Base-by-base conservation (phyloP, 1,140 invertebrate genomes). In the Paramacrobiotus metropolitanus region DNA sequence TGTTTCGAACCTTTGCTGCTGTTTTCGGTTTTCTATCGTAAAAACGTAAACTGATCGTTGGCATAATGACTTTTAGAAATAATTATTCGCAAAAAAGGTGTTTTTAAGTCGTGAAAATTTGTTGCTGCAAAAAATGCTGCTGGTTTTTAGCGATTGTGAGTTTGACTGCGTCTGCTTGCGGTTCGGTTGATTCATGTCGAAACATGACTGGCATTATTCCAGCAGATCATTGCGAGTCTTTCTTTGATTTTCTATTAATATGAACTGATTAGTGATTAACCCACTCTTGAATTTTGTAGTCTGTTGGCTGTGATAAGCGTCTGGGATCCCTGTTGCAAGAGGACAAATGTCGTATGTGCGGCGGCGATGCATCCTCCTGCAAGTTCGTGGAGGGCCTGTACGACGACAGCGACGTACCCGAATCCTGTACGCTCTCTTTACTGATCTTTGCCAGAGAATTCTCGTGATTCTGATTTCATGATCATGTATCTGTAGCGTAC, bases 241-340 rank as follows among this genome's bases (percentile, higher is more conserved):
- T n/a, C n/a, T n/a, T n/a, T n/a, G n/a, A n/a, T n/a, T n/a, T n/a
- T n/a, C n/a, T n/a, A n/a, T n/a, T n/a, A n/a, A n/a, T n/a, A n/a
- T n/a, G n/a, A n/a, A n/a, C n/a, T n/a, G n/a, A n/a, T n/a, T n/a
- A n/a, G n/a, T n/a, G n/a, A n/a, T n/a, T n/a, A n/a, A n/a, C n/a
- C n/a, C n/a, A n/a, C n/a, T 24, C 28, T 55, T 55, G 9, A 15
- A 24, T 24, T 55, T 55, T 73, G 1, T 71, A 90, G 86, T 80
- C 81, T 2, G 86, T 96, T 29, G 93, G 93, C 59, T 98, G 93
- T 72, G 92, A 98, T 72, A 84, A 84, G 76, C 84, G 93, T 79
- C 73, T 96, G 61, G 91, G 91, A 1, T 96, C 91, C 1, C 76
- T 80, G 55, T 79, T 81, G 2, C 77, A 78, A 64, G 87, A 91